Conservation (phyloP, 2,113 vertebrate species). For the Passerina amoena region DNA sequence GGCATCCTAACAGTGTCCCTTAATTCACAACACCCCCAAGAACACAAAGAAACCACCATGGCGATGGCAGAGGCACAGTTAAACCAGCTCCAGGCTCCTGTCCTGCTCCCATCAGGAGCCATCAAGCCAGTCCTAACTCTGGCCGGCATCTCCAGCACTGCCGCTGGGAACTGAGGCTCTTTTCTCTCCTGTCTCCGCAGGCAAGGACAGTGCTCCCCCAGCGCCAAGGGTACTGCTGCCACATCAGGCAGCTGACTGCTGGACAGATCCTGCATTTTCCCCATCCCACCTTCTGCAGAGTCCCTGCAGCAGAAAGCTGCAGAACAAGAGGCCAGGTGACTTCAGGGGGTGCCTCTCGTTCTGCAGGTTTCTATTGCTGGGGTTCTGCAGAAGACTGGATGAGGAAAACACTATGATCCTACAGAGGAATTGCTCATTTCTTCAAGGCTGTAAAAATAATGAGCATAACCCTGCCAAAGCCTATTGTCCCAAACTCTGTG, state of each 20-base stretch:
- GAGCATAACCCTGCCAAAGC: not conserved
- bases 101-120: conserved; percentile 15
- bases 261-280: not conserved
- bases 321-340: not conserved
- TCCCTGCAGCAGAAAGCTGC: not conserved
- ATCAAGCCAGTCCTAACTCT: conserved; percentile 44
- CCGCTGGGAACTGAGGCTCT: not conserved
- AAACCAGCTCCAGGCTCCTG: conserved; percentile 6
- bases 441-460: not conserved
- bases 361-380: not conserved
- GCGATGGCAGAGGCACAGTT: not conserved
- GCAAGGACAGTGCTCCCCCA: conserved; percentile 55
- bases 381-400: not conserved
- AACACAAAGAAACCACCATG: not conserved
- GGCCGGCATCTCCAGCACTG: conserved; percentile 38
- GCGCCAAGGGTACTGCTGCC: conserved; percentile 32
- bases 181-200: conserved; percentile 29
- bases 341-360: not conserved
- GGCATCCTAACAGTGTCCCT: not conserved
- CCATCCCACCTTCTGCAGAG: not conserved
- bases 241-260: not conserved
- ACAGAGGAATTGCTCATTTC: not conserved
- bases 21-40: not conserved
- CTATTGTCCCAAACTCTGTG: accelerated
- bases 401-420: not conserved